Evolutionary conservation across 2,113 vertebrate genomes (phyloP).

Genomic region (Catharus bicknelli): DNA sequence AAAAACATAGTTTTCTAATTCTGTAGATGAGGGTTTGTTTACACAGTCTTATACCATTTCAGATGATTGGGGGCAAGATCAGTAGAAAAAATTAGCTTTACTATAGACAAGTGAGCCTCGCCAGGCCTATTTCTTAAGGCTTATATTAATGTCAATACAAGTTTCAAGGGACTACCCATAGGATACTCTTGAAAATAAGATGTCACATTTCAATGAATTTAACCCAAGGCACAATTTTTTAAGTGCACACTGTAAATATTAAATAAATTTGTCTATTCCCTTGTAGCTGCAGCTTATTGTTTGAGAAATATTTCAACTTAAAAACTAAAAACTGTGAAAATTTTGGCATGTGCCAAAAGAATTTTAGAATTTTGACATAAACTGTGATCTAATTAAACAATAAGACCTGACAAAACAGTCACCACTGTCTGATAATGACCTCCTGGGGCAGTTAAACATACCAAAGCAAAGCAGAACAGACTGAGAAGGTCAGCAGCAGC

Average conservation of each 20-base stretch:
- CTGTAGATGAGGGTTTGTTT: conserved; percentile 63
- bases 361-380: conserved; percentile 75
- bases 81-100: conserved; percentile 35
- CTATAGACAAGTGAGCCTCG: conserved; percentile 53
- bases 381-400: conserved; percentile 83
- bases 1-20: conserved; percentile 49
- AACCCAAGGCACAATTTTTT: conserved; percentile 69
- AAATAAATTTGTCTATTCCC: conserved; percentile 70
- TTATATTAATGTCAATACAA: conserved; percentile 72
- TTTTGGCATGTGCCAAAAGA: conserved; percentile 78
- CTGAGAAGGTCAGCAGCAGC: conserved; percentile 72
- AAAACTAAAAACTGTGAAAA: conserved; percentile 76
- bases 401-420: conserved; percentile 80
- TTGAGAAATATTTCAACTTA: conserved; percentile 72
- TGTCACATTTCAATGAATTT: conserved; percentile 71
- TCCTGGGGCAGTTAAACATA: conserved; percentile 74
- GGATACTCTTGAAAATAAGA: conserved; percentile 69
- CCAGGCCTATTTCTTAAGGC: conserved; percentile 66
- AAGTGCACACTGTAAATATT: conserved; percentile 68
- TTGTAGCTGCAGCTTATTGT: conserved; percentile 66
- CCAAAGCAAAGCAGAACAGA: conserved; percentile 70
- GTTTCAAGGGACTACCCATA: conserved; percentile 55
- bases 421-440: conserved; percentile 75
- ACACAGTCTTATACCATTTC: conserved; percentile 36
- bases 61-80: conserved; percentile 39